Evolutionary conservation across 2,888 invertebrate species (phyloP).

Genomic region (Gymnocheta viridis): DNA sequence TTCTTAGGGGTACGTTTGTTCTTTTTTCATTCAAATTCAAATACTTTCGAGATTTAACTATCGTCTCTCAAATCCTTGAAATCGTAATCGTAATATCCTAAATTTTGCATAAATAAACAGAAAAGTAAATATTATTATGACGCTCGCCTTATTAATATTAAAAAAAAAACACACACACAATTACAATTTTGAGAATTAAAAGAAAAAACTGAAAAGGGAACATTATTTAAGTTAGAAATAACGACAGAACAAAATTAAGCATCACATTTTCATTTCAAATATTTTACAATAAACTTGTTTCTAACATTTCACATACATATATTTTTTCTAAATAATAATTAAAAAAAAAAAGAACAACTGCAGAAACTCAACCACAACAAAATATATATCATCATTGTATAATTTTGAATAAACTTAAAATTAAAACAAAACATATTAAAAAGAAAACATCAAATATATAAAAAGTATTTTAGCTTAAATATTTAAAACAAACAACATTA

Average conservation of each 20-base stretch:
- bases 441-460: conserved; percentile 46
- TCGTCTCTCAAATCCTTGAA: no score
- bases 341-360: conserved; percentile 1
- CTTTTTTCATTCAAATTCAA: no score
- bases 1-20: no score
- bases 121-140: background rate
- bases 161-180: no score
- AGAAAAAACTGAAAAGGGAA: conserved; percentile 25
- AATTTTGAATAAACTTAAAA: conserved; percentile 54
- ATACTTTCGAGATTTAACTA: no score
- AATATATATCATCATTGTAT: conserved; percentile 60
- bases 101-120: no score
- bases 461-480: conserved; percentile 70
- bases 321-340: background rate
- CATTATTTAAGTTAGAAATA: conserved; percentile 23
- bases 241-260: conserved; percentile 31
- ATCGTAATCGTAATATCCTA: no score
- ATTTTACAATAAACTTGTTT: background rate
- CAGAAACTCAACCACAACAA: conserved; percentile 45
- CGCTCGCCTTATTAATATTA: background rate
- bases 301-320: background rate
- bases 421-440: background rate
- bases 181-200: background rate
- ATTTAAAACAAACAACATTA: conserved; percentile 21
- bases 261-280: conserved; percentile 41